Percentiles rank a stretch among this genome's conserved stretches.
Evolutionary conservation across 2,797 vertebrate genomes (phyloP).

Genomic region (Pseudopleuronectes americanus): DNA sequence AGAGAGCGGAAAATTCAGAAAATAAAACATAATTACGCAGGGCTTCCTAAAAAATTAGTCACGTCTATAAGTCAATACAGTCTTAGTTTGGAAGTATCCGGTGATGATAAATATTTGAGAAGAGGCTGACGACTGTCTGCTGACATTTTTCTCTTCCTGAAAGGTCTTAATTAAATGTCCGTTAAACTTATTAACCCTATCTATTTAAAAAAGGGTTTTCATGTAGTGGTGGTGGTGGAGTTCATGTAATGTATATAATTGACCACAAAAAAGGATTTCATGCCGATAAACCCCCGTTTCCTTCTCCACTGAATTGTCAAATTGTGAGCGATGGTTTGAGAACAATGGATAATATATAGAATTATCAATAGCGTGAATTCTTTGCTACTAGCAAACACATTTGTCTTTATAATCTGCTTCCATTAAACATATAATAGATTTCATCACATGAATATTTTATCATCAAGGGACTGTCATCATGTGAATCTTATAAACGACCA

Average conservation of each 20-base stretch:
- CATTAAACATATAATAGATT: conserved; percentile 10
- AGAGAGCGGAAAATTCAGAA: conserved; percentile 48
- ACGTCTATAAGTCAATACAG: conserved; percentile 60
- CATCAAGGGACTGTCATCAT: neutral
- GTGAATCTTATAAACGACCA: conserved; percentile 1
- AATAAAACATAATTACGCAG: conserved; percentile 72
- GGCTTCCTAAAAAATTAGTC: conserved; percentile 73
- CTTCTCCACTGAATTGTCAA: neutral
- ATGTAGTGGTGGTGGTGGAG: neutral
- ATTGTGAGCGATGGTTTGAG: neutral
- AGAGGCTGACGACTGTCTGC: conserved; percentile 55
- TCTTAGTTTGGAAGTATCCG: conserved; percentile 62
- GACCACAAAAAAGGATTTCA: conserved; percentile 9
- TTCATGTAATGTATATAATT: neutral
- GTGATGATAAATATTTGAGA: conserved; percentile 48
- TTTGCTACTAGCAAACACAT: neutral
- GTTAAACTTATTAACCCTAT: neutral
- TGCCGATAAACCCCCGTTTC: neutral
- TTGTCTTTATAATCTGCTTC: neutral
- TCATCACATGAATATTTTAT: neutral
- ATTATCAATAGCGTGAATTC: no score
- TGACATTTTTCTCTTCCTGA: conserved; percentile 55
- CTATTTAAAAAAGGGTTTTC: neutral
- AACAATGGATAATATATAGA: neutral
- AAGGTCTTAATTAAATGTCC: conserved; percentile 31